These are phyloP conservation scores for Myanophis thanlyinensis DNA, from an alignment of 2,113 vertebrate genomes.

Conservation along the genomic window DNA sequence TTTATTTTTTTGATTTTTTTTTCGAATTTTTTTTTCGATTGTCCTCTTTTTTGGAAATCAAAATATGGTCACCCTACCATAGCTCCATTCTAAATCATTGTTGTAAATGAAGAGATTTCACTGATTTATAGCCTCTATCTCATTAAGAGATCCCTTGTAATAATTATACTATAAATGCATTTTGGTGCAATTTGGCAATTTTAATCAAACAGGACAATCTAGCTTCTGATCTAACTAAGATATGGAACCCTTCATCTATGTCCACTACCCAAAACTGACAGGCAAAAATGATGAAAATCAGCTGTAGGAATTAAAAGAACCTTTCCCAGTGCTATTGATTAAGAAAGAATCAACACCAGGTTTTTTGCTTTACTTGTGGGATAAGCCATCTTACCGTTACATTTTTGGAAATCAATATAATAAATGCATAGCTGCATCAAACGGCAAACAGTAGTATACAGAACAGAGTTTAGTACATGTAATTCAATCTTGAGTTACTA, in stretches of 20 bases:
- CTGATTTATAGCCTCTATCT: not conserved
- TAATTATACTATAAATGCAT: constrained; percentile 24
- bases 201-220: not conserved
- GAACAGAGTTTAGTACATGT: not conserved
- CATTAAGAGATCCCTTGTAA: constrained; percentile 34
- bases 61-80: too few species aligned
- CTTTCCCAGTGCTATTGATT: not conserved
- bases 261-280: not conserved
- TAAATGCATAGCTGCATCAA: not conserved
- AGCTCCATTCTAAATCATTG: constrained; percentile 26
- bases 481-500: not conserved
- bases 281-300: not conserved
- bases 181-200: constrained; percentile 32
- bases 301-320: not conserved
- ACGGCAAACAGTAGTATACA: not conserved
- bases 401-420: not conserved
- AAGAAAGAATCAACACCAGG: not conserved
- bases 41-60: too few species aligned
- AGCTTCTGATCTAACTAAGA: constrained; percentile 15
- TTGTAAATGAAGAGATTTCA: constrained; percentile 52
- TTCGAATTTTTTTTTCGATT: too few species aligned
- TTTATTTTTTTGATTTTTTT: too few species aligned
- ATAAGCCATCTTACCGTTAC: not conserved
- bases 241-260: not conserved
- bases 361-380: not conserved